Evolutionary conservation across 2,797 vertebrate species (phyloP).

Genomic region (Periparus ater): DNA sequence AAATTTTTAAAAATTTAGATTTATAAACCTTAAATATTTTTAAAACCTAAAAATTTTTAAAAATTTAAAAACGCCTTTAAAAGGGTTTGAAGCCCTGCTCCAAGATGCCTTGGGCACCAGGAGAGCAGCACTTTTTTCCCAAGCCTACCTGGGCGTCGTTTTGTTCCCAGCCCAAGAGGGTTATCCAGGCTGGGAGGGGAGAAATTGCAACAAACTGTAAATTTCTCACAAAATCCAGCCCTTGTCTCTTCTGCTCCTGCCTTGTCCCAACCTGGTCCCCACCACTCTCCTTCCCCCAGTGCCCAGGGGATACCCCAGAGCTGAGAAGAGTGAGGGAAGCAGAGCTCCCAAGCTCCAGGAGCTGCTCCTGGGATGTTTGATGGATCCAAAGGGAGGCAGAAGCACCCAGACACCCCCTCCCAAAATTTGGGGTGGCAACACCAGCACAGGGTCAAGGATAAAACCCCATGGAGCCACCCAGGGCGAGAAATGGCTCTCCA

Average conservation of each 20-base stretch:
- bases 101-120: not conserved
- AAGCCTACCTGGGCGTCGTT: not conserved
- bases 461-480: not conserved
- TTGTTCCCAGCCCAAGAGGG: not conserved
- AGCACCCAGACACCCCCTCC: not conserved
- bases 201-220: fast-evolving
- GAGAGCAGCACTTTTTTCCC: not conserved
- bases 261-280: not conserved
- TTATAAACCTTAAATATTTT: too few species aligned
- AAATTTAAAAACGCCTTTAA: too few species aligned
- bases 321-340: fast-evolving
- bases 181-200: not conserved
- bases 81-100: not conserved
- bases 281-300: not conserved
- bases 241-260: not conserved
- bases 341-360: not conserved
- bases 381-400: not conserved
- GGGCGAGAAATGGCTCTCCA: not conserved
- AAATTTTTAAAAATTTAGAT: too few species aligned
- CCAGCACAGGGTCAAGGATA: not conserved
- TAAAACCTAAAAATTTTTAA: too few species aligned
- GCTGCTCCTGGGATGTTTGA: not conserved
- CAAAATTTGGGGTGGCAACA: not conserved
- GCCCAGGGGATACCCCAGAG: not conserved
- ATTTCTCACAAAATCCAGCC: not conserved